These are phyloP conservation scores for Cardiocondyla obscurior DNA, from an alignment of 1,140 invertebrate species.

Conservation along the genomic window DNA sequence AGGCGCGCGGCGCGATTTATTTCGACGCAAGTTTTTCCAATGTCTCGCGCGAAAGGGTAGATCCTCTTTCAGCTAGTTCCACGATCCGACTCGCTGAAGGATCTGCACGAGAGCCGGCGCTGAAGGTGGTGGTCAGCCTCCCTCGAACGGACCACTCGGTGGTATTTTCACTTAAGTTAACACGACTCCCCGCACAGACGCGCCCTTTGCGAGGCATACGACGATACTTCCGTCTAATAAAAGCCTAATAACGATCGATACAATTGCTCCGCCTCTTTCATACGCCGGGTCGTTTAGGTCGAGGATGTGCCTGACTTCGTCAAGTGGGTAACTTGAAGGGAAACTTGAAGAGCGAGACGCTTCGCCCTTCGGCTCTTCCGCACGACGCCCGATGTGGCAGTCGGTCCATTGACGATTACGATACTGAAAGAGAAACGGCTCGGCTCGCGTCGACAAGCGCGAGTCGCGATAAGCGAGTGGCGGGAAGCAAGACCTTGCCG, in stretches of 20 bases:
- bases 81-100: constrained; percentile 62
- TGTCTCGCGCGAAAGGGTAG: background rate
- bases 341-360: background rate
- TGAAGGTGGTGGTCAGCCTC: constrained; percentile 59
- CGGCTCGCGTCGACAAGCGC: constrained; percentile 38
- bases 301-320: constrained; percentile 36
- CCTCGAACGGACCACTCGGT: constrained; percentile 71
- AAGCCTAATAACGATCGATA: constrained; percentile 80
- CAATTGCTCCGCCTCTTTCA: constrained; percentile 61
- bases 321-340: background rate
- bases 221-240: constrained; percentile 78
- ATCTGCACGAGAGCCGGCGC: constrained; percentile 57
- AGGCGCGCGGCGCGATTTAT: background rate
- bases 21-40: background rate
- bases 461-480: constrained; percentile 58
- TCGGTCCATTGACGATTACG: constrained; percentile 39
- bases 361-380: background rate
- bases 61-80: constrained; percentile 43
- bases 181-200: constrained; percentile 75
- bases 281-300: constrained; percentile 20
- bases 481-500: constrained; percentile 73
- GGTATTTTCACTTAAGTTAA: constrained; percentile 81
- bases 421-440: constrained; percentile 58
- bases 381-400: background rate
- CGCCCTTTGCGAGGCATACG: constrained; percentile 63